Base-by-base conservation (phyloP, 2,113 vertebrate species). In the Sylvietta virens region DNA sequence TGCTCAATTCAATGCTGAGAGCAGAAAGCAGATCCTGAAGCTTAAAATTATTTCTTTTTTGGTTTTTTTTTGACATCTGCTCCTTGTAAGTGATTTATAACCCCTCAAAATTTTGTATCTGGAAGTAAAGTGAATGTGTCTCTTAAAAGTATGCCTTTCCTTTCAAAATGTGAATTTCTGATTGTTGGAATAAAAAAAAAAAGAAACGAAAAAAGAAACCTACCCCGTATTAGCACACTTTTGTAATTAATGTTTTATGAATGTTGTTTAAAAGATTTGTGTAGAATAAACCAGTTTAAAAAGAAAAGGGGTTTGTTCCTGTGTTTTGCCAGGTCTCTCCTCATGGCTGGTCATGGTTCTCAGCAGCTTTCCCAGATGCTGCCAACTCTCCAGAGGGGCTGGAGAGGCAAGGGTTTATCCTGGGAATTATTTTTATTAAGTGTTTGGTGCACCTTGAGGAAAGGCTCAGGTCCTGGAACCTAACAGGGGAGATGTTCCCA, bases 221-320 rank as follows among this genome's bases (percentile, higher is more conserved):
- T 24, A 26, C 23, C 61, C 90, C 61, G 27, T 88, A 80, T 40
- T 84, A 88, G 80, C 72, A 66, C 92, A 90, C 69, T 95, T 97
- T 95, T 95, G 86, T 97, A 96, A 94, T 94, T 70, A 93, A 86
- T 94, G 92, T 94, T 95, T 93, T 85, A 70, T 87, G 81, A 94
- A 93, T 92, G 90, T 95, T 44, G 81, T 94, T 89, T 60, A 19
- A 77, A 91, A 62, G 67, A 87, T 48, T 47, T 39, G 72, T 73
- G 83, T 92, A 95, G 88, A 96, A 96, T 94, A 96, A 96, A 86
- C 62, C 65, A 35, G 35, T 74, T 82, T 64, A 44, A 85, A 94
- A 89, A 82, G 31, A 58, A 82, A 62, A 47, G 7, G 24, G 26
- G 10, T 31, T 35, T 1, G 6, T 73, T 72, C 45, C 37, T 50